Percentiles rank a stretch among this genome's conserved stretches.
phyloP scores from a whole-genome alignment of 2,888 invertebrate genomes.

The Brachyopa scutellaris region DNA sequence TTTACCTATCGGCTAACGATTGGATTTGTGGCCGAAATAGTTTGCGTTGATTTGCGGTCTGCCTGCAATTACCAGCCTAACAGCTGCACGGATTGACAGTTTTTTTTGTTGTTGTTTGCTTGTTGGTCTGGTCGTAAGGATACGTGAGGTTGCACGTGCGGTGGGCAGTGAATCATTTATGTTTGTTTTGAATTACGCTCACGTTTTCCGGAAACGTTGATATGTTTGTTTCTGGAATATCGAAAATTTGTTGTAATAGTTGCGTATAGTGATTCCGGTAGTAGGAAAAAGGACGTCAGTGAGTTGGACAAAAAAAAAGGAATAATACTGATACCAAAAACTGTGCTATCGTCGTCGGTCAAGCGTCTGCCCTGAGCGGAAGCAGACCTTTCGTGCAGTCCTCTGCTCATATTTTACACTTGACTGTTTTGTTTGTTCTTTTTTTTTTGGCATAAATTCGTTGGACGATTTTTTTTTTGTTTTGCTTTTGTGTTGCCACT shows the following conservation, averaged over 20 bases:
- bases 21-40: conserved; percentile 54
- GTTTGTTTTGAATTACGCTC: conserved; percentile 51
- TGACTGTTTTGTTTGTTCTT: conserved; percentile 42
- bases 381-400: conserved; percentile 52
- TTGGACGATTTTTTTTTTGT: conserved; percentile 37
- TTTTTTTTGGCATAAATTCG: conserved; percentile 63
- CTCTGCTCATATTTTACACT: conserved; percentile 65
- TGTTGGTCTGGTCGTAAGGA: conserved; percentile 16
- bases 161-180: conserved; percentile 13
- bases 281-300: conserved; percentile 19
- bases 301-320: too few relatives aligned
- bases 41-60: conserved; percentile 62
- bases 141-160: conserved; percentile 64
- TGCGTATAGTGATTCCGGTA: conserved; percentile 46
- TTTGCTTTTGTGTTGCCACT: conserved; percentile 65
- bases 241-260: conserved; percentile 55
- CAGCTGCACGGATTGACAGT: conserved; percentile 45
- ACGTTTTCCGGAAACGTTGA: conserved; percentile 58
- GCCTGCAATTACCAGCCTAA: conserved; percentile 47
- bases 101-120: not conserved
- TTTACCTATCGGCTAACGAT: conserved; percentile 54
- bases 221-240: conserved; percentile 65
- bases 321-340: conserved; percentile 57
- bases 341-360: conserved; percentile 52
- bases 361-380: conserved; percentile 37